These are phyloP conservation scores for Catharus minimus DNA, from an alignment of 2,113 vertebrate genomes.

Conservation along the genomic window DNA sequence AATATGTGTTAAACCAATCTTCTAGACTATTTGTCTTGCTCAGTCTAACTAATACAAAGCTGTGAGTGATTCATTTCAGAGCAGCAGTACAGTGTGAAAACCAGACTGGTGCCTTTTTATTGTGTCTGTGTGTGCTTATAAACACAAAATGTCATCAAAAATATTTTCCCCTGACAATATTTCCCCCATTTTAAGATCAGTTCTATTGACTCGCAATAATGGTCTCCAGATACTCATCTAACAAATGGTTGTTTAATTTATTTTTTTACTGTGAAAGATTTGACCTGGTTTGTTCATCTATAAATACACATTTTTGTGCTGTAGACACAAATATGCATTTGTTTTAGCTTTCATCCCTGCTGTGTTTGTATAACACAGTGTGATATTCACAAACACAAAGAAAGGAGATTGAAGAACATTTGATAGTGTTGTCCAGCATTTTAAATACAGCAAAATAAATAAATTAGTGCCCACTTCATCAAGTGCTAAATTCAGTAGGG, in stretches of 20 bases:
- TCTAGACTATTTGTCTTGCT: neutral
- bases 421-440: neutral
- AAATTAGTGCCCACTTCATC: neutral
- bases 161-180: neutral
- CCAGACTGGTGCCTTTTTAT: neutral
- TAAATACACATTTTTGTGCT: constrained; percentile 22
- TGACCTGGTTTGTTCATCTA: neutral
- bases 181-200: neutral
- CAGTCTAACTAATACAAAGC: neutral
- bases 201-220: neutral
- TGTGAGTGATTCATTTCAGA: neutral
- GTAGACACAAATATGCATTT: constrained; percentile 19
- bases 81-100: neutral
- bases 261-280: neutral
- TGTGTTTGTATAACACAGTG: constrained; percentile 18
- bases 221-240: neutral
- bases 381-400: constrained; percentile 21
- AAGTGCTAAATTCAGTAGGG: neutral
- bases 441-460: neutral
- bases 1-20: neutral
- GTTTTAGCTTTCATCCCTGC: constrained; percentile 13
- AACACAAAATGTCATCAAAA: constrained; percentile 3
- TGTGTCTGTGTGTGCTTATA: neutral
- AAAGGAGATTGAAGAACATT: neutral
- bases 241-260: neutral